Evolutionary conservation across 2,113 vertebrate species (phyloP).

Genomic region (Phoenicopterus ruber): DNA sequence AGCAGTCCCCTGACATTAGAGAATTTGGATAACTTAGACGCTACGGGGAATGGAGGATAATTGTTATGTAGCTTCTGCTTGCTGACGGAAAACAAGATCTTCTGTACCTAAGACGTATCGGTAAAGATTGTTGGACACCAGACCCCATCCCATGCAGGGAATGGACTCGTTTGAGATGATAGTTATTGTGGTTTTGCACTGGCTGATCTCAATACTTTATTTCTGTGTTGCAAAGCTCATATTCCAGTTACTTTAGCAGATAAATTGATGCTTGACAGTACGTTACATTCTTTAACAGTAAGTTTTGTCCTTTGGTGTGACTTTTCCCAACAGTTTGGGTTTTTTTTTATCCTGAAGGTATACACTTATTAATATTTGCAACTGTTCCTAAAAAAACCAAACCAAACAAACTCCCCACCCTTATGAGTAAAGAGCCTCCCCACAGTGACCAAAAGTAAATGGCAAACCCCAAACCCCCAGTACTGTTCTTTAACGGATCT

Average conservation of each 20-base stretch:
- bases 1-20: not conserved
- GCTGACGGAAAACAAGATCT: not conserved
- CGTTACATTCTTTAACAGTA: not conserved
- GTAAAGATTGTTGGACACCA: not conserved
- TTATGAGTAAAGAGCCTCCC: not conserved
- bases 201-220: not conserved
- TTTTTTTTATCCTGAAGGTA: not conserved
- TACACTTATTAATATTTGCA: not conserved
- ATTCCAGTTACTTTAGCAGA: not conserved
- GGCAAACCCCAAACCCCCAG: not conserved
- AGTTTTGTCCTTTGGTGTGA: not conserved
- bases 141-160: not conserved
- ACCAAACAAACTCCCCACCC: accelerated
- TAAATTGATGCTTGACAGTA: not conserved
- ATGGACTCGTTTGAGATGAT: not conserved
- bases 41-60: not conserved
- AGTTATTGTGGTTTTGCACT: not conserved
- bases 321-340: not conserved
- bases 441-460: not conserved
- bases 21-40: not conserved
- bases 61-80: not conserved
- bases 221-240: not conserved
- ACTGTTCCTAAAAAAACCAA: not conserved
- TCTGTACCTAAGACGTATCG: not conserved
- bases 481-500: not conserved